Evolutionary conservation across 2,797 vertebrate genomes (phyloP), one percentile per base, ranked within the genome.

Genomic region (Echiichthys vipera): DNA sequence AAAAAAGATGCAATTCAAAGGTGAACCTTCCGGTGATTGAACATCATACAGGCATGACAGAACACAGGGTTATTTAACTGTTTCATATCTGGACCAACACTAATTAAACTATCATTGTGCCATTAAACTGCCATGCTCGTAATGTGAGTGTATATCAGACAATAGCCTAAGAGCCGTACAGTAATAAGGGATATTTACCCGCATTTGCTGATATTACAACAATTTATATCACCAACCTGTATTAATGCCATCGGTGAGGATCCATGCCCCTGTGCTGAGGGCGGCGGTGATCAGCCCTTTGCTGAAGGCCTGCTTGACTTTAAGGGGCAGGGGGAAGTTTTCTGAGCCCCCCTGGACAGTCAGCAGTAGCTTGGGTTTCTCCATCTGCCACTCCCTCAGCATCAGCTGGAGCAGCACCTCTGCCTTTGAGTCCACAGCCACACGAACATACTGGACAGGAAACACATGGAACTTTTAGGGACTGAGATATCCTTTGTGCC

Each of bases 341-440:
- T 98, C 95, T n/a, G 93, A 93, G 11, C 97, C 97, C 40, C 98
- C 98, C 1, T 98, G 96, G 81, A 99, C 94, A 0, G 96, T 97
- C 66, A 99, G 94, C 14, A 99, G 93, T 8, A 99, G 90, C 84
- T 98, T 99, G 53, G 98, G 97, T 78, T 96, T 90, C 45, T 98
- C 97, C 96, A 99, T 97, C 86, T 98, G 96, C 98, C 98, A 99
- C 87, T 99, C 97, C 81, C 89, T 95, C 83, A 97, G 78, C 97
- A 99, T 97, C 80, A 99, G 89, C 30, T 97, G 95, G 69, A 97
- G 88, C 20, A 99, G 78, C 15, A 92, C 92, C 67, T 98, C 97
- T 51, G 95, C 63, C 72, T 82, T 96, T 22, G 96, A 95, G 63
- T 99, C 96, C 27, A 96, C 97, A 34, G 97, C 97, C 56, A 96